phyloP scores from a whole-genome alignment of 2,888 invertebrate genomes.

The Luperina testacea region DNA sequence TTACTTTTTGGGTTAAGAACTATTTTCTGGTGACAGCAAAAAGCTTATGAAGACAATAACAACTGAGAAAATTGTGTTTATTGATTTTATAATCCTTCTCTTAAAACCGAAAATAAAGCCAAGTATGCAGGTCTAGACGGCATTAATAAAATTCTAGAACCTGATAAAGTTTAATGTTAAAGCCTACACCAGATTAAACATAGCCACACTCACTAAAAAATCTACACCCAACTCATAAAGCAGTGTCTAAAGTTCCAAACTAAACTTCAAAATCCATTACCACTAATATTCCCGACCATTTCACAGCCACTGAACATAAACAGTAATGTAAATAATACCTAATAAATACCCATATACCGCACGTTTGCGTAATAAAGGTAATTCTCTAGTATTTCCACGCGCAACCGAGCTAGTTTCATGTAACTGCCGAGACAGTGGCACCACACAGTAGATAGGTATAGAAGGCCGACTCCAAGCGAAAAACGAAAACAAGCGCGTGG shows the following conservation, averaged over 20 bases:
- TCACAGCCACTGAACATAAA: constrained; percentile 47
- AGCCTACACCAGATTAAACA: constrained; percentile 17
- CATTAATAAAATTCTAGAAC: constrained; percentile 1
- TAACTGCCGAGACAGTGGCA: constrained; percentile 51
- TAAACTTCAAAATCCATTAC: constrained; percentile 41
- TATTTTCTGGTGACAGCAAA: background rate
- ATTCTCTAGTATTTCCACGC: constrained; percentile 62
- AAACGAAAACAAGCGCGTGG: background rate
- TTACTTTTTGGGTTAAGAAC: background rate
- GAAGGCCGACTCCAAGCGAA: background rate
- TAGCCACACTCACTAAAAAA: constrained; percentile 20
- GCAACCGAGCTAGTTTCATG: constrained; percentile 60
- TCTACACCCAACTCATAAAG: background rate
- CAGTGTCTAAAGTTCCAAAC: constrained; percentile 9
- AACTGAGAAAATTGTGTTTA: background rate
- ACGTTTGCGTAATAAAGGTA: constrained; percentile 61
- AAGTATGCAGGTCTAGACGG: no score
- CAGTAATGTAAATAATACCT: constrained; percentile 62
- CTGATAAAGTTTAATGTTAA: constrained; percentile 2
- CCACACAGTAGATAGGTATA: constrained; percentile 6
- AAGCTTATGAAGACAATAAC: background rate
- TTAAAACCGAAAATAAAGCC: background rate
- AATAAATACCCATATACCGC: constrained; percentile 57
- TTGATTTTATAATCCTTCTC: background rate
- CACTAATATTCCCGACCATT: constrained; percentile 22